These are phyloP conservation scores for Congeria kusceri DNA, from an alignment of 2,888 invertebrate species.

Conservation along the genomic window DNA sequence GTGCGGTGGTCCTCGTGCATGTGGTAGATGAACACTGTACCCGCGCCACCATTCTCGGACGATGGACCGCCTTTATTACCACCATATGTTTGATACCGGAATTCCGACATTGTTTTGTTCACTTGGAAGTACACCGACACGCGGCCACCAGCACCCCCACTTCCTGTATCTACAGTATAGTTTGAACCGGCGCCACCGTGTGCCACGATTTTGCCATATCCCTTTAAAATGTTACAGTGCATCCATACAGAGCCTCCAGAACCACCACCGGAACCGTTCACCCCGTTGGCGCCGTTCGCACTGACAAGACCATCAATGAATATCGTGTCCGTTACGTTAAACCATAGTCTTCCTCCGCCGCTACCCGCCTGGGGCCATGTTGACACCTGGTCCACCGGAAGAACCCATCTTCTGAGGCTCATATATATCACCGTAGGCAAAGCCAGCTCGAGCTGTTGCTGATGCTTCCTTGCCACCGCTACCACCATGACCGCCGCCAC, in stretches of 20 bases:
- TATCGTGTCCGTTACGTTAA: constrained; percentile 76
- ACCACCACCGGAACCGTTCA: constrained; percentile 69
- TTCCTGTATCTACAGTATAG: constrained; percentile 60
- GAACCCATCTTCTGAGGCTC: constrained; percentile 75
- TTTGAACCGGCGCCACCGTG: constrained; percentile 72
- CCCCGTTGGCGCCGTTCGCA: constrained; percentile 68
- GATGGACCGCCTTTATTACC: constrained; percentile 59
- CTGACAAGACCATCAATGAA: constrained; percentile 76
- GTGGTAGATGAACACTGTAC: constrained; percentile 73
- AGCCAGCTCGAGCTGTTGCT: constrained; percentile 59
- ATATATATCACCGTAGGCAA: constrained; percentile 76
- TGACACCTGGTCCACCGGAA: constrained; percentile 66
- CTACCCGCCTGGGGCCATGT: constrained; percentile 62
- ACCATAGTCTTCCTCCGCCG: constrained; percentile 78
- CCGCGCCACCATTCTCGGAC: constrained; percentile 73
- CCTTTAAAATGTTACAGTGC: constrained; percentile 70
- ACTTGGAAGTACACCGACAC: constrained; percentile 73
- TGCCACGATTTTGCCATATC: constrained; percentile 74
- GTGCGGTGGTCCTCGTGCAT: constrained; percentile 71
- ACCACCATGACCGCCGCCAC: constrained; percentile 76
- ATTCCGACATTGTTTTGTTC: constrained; percentile 75
- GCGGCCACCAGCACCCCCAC: constrained; percentile 78
- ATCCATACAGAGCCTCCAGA: constrained; percentile 79
- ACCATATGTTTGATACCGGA: constrained; percentile 71
- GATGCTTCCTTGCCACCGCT: constrained; percentile 68